These are phyloP conservation scores for Pyrgilauda ruficollis DNA, from an alignment of 2,113 vertebrate species.

Conservation along the genomic window DNA sequence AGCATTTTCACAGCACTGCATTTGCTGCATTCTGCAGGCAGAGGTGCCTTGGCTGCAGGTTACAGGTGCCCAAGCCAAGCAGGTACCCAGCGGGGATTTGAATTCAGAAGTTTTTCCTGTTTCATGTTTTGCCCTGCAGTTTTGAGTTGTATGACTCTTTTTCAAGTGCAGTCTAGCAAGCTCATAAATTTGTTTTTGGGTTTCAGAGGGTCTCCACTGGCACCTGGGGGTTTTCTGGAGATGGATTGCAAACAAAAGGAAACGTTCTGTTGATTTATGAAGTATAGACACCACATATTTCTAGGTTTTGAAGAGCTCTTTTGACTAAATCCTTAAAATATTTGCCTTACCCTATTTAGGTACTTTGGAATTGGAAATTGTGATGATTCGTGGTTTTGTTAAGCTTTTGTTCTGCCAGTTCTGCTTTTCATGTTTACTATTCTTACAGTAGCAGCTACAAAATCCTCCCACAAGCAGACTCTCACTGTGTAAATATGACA, in stretches of 20 bases:
- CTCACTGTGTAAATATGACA: not conserved
- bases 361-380: not conserved
- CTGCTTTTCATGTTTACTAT: not conserved
- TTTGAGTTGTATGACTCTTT: not conserved
- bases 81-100: accelerated
- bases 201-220: not conserved
- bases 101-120: not conserved
- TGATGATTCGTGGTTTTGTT: not conserved
- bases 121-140: not conserved
- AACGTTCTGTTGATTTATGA: not conserved
- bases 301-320: not conserved
- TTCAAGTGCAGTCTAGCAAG: not conserved
- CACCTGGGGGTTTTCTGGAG: not conserved
- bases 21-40: not conserved
- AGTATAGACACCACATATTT: not conserved
- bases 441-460: not conserved
- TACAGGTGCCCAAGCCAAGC: not conserved
- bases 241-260: not conserved
- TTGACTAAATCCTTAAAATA: not conserved
- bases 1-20: not conserved
- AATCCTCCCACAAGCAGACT: not conserved
- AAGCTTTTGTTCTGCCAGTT: conserved; percentile 1
- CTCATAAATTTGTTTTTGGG: not conserved
- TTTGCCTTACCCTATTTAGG: not conserved
- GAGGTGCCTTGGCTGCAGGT: not conserved